These are phyloP conservation scores for Maconellicoccus hirsutus DNA, from an alignment of 1,140 invertebrate species.

Conservation along the genomic window DNA sequence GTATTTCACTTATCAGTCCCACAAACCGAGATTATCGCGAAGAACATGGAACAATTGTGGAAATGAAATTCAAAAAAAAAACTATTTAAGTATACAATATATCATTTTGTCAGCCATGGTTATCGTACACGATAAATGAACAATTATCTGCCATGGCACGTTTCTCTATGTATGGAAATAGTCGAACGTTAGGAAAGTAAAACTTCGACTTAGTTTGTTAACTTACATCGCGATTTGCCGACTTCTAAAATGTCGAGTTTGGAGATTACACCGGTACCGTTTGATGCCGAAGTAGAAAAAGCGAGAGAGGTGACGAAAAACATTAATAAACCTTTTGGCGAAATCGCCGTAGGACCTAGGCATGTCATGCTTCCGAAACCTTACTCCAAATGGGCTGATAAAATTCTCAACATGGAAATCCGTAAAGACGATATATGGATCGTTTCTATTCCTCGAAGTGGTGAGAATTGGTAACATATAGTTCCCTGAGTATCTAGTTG, in stretches of 20 bases:
- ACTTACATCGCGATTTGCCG: no score
- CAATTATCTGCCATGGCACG: no score
- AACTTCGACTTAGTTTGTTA: no score
- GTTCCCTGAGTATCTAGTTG: background rate
- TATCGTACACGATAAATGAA: no score
- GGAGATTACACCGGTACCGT: background rate
- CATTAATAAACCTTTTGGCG: slow-evolving; percentile 34
- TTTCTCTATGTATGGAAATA: no score
- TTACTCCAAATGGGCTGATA: slow-evolving; percentile 49
- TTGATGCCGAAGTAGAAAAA: background rate
- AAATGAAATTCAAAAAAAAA: no score
- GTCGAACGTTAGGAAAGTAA: no score
- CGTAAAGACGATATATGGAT: slow-evolving; percentile 64
- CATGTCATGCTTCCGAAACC: slow-evolving; percentile 51
- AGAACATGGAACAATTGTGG: no score
- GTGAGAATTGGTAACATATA: slow-evolving; percentile 41
- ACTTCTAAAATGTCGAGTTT: background rate
- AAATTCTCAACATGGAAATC: slow-evolving; percentile 47
- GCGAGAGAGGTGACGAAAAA: background rate
- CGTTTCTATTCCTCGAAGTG: slow-evolving; percentile 67
- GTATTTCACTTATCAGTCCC: no score
- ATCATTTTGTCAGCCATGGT: no score
- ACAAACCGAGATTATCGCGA: no score
- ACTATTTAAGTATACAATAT: no score
- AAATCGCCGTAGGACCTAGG: slow-evolving; percentile 56